Conservation (phyloP, 1,140 invertebrate genomes). For the Danaus plexippus region DNA sequence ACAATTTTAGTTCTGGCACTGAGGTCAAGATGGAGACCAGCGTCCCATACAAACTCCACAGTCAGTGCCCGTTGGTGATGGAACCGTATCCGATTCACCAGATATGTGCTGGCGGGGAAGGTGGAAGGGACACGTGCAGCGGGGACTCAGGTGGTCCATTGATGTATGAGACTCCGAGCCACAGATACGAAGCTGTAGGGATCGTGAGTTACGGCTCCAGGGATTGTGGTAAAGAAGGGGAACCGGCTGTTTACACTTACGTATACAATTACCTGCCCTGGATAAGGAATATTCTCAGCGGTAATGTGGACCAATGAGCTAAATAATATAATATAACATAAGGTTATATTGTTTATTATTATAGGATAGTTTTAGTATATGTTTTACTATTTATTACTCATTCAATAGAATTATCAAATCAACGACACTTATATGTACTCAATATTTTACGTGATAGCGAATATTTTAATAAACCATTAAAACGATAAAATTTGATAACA, state of each 20-base stretch:
- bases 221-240: conserved; percentile 61
- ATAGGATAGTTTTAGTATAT: background rate
- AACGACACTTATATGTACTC: no score
- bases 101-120: conserved; percentile 67
- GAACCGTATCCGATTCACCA: conserved; percentile 31
- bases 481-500: no score
- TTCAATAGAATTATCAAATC: background rate
- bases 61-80: conserved; percentile 9
- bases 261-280: conserved; percentile 70
- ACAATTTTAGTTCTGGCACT: conserved; percentile 39
- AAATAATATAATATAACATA: conserved; percentile 3
- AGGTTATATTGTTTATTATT: conserved; percentile 5
- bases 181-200: conserved; percentile 43
- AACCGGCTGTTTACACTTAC: conserved; percentile 73
- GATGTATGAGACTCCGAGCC: conserved; percentile 48
- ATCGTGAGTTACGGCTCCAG: conserved; percentile 73
- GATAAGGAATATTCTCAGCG: conserved; percentile 40
- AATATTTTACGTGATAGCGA: no score
- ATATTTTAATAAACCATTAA: no score
- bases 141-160: conserved; percentile 77
- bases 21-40: conserved; percentile 28
- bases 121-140: conserved; percentile 67
- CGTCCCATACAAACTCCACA: conserved; percentile 20
- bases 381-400: conserved; percentile 1
- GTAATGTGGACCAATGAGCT: conserved; percentile 5